Conservation (phyloP, 1,140 invertebrate genomes). For the Episyrphus balteatus region DNA sequence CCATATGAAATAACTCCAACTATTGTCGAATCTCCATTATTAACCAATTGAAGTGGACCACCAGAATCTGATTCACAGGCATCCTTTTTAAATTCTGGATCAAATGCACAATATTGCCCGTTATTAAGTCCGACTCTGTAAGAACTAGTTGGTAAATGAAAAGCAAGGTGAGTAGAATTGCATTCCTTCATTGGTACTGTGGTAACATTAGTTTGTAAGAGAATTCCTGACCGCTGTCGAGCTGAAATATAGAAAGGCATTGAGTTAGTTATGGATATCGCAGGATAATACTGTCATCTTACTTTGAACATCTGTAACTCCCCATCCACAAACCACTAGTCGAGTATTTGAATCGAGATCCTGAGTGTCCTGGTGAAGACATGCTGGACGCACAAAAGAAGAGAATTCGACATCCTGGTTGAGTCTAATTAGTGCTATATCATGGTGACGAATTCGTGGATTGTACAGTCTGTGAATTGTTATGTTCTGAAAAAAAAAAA, state of each 20-base stretch:
- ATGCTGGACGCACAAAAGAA: conserved; percentile 14
- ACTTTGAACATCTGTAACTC: conserved; percentile 20
- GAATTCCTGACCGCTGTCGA: conserved; percentile 12
- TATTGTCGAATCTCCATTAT: conserved; percentile 13
- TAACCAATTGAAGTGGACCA: conserved; percentile 45
- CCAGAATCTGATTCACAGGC: conserved; percentile 56
- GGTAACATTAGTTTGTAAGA: conserved; percentile 19
- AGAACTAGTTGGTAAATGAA: conserved; percentile 41
- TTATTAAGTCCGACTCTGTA: conserved; percentile 39
- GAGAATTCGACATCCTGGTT: conserved; percentile 6
- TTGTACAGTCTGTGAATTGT: conserved; percentile 20
- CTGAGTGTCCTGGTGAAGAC: conserved; percentile 13
- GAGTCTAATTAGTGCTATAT: conserved; percentile 26
- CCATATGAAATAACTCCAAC: conserved; percentile 56
- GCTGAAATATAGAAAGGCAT: conserved; percentile 8
- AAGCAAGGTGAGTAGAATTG: conserved; percentile 8
- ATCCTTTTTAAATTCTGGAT: conserved; percentile 38
- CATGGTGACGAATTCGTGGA: conserved; percentile 18
- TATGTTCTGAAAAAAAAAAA: conserved; percentile 2
- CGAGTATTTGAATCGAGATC: conserved; percentile 14
- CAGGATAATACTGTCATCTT: conserved; percentile 4
- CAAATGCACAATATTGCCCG: conserved; percentile 48
- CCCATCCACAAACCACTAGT: conserved; percentile 25
- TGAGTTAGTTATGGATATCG: too few species aligned
- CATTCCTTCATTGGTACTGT: conserved; percentile 16